Base-by-base conservation (phyloP, 1,140 invertebrate genomes). In the Lepidurus packardi region DNA sequence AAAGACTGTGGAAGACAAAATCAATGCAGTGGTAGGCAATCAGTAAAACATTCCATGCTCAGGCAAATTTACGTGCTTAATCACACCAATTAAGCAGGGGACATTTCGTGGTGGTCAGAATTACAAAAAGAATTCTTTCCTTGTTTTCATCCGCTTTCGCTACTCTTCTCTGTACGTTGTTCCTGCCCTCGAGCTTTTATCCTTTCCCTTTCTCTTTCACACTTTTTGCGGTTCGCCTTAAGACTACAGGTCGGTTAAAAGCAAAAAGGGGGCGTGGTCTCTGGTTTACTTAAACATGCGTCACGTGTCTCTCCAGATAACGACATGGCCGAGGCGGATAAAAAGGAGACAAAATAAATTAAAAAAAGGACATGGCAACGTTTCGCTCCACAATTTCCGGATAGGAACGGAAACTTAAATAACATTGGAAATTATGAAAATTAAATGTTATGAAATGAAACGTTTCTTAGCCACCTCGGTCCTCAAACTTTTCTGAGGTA, bases 31-130 rank as follows among this genome's bases (percentile, higher is more conserved):
- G 53, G 53, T 65, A 21, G 53, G 53, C 21, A 65, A 65, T 65
- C 4, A 65, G 53, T 65, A 65, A 21, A n/a, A 65, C 21, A 65
- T 65, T 65, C 8, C 53, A 65, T 65, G 53, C 53, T 65, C 21
- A 13, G 13, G 53, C 53, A 65, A 34, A n/a, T 65, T n/a, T 65
- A 65, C 53, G 53, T 65, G 53, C 53, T 65, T 65, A 65, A 65
- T 65, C 16, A 65, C 53, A 65, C 21, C 21, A 47, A 34, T 21
- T 9, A 65, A 65, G 53, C 16, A 65, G 21, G 21, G 53, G 53
- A 65, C 53, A 65, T 65, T 65, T 65, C 53, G 53, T 21, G 53
- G 53, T 65, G 53, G 53, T 21, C 53, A 65, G 53, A 65, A 65
- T 65, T 65, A 65, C 53, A 65, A 65, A 65, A 2, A 65, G 9